A percentile compares a stretch with the other conserved stretches of the same genome.
Conservation (phyloP, 2,113 vertebrate species). For the Carassius gibelio region DNA sequence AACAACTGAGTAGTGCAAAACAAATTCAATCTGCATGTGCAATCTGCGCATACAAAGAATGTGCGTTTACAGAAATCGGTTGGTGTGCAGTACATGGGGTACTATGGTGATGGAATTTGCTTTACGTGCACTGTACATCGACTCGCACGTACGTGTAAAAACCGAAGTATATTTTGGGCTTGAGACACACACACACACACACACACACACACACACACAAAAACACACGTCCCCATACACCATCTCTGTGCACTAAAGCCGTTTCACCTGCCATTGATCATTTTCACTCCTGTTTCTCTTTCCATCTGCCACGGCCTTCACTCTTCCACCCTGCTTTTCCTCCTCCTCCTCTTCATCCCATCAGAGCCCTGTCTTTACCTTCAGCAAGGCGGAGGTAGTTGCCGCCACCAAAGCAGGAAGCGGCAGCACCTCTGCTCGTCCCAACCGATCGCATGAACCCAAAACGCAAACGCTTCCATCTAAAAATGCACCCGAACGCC, state of each 20-base stretch:
- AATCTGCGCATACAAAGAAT: too few relatives aligned
- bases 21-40: too few relatives aligned
- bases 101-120: too few relatives aligned
- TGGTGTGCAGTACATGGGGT: too few relatives aligned
- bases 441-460: slow-evolving; percentile 76
- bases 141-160: too few relatives aligned
- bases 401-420: slow-evolving; percentile 71
- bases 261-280: slow-evolving; percentile 41
- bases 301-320: slow-evolving; percentile 41
- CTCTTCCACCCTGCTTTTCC: slow-evolving; percentile 63
- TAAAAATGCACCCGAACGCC: slow-evolving; percentile 78
- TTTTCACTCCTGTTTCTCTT: slow-evolving; percentile 53
- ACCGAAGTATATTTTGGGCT: too few relatives aligned
- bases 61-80: too few relatives aligned
- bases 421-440: slow-evolving; percentile 70
- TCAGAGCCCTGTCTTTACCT: slow-evolving; percentile 92
- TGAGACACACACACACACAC: background rate
- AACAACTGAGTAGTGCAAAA: too few relatives aligned
- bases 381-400: slow-evolving; percentile 83
- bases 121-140: too few relatives aligned
- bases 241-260: slow-evolving; percentile 44
- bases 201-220: background rate
- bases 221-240: background rate
- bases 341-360: slow-evolving; percentile 66
- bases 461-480: slow-evolving; percentile 91